Evolutionary conservation across 2,797 vertebrate genomes (phyloP), one percentile per base, ranked within the genome.

Genomic region (Poecilia wingei): DNA sequence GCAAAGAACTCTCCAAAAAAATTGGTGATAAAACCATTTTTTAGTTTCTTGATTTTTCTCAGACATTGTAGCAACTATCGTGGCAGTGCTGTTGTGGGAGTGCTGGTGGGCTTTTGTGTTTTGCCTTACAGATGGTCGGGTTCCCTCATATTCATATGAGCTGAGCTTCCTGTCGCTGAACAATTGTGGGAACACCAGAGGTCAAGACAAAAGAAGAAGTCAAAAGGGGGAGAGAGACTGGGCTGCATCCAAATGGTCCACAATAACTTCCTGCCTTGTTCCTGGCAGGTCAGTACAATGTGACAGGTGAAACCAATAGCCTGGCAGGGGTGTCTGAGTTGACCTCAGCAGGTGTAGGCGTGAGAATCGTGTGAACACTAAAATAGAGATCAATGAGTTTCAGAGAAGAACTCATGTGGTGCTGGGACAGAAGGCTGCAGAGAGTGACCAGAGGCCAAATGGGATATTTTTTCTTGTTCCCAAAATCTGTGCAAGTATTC

Each of bases 141-240:
- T 96, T 97, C 95, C 95, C 95, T 97, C 83, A 95, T 96, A 96
- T 96, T 97, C 95, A 96, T 96, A 96, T 95, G 92, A 93, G 94
- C 95, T 82, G 84, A 74, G 89, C 74, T 94, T 94, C 94, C 91
- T 94, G 92, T 76, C 6, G 49, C 78, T 94, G 94, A 97, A 99
- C 98, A 99, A 98, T 99, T 91, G 97, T 98, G 97, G 97, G 98
- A 98, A 98, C 96, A 89, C 76, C 92, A 93, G 89, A 92, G 94
- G 92, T 92, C 91, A 91, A 88, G 91, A 94, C 91, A 93, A 91
- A 92, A 89, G 91, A 82, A 93, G 82, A 94, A 95, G 95, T 89
- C 91, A 86, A 88, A 82, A 74, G 81, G 69, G 81, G 74, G 69
- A 80, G 76, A 91, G 90, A 93, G 93, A 94, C 88, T 95, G 95